These are phyloP conservation scores for Promerops cafer DNA, from an alignment of 2,113 vertebrate species.

Conservation along the genomic window DNA sequence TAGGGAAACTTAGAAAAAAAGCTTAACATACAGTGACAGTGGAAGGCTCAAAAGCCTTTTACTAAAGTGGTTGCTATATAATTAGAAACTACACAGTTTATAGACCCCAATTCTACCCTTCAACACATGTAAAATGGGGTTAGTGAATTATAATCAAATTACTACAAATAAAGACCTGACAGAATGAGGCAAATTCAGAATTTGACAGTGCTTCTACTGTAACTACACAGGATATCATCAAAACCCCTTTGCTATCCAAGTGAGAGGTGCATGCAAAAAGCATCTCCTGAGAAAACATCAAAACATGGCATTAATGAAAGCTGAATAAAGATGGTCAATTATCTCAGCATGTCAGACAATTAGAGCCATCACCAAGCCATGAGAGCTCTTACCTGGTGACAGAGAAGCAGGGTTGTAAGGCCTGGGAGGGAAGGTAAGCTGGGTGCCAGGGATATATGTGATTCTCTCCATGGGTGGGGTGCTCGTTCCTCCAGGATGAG, in stretches of 20 bases:
- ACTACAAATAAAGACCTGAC: not conserved
- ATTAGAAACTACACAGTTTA: not conserved
- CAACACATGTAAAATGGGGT: not conserved
- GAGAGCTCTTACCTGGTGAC: slow-evolving; percentile 86
- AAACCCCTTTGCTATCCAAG: not conserved
- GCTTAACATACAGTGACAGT: not conserved
- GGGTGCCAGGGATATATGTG: slow-evolving; percentile 93
- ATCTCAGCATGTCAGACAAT: not conserved
- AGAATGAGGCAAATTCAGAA: not conserved
- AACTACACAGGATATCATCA: not conserved
- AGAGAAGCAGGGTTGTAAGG: slow-evolving; percentile 93
- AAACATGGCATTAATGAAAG: not conserved
- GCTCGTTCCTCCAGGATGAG: slow-evolving; percentile 94
- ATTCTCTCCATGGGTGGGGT: slow-evolving; percentile 96
- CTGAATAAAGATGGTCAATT: not conserved
- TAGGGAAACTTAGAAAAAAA: not conserved
- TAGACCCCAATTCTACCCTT: not conserved
- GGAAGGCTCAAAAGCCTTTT: not conserved
- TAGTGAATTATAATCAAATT: not conserved
- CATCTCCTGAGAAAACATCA: not conserved
- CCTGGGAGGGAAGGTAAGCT: slow-evolving; percentile 91
- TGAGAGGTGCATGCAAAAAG: not conserved
- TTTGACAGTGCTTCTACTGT: not conserved
- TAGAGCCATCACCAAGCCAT: not conserved
- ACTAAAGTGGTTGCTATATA: not conserved